Base-by-base conservation (phyloP, 1,140 invertebrate genomes). In the Drosophila hydei region DNA sequence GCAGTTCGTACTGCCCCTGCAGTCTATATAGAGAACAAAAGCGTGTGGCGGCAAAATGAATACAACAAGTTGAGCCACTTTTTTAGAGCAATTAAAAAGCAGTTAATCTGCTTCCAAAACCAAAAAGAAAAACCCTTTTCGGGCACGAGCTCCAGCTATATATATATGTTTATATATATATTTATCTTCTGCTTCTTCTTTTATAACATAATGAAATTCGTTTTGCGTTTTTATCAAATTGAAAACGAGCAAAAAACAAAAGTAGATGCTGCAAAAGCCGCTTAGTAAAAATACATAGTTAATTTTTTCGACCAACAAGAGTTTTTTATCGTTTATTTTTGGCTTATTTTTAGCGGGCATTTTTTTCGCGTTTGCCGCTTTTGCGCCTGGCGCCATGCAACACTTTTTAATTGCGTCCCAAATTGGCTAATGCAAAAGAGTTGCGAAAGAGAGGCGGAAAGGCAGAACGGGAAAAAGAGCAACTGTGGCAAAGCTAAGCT, bases 331-430 rank as follows among this genome's bases (percentile, higher is more conserved):
- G 27, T 25, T 21, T 8, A 7, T 27, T 40, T 27, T 14, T 11
- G 11, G 25, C n/a, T 16, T 40, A n/a, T 40, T 40, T 40, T 40
- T 40, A 40, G 38, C 38, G 5, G 38, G 2, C 25, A 8, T 30
- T 38, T 65, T 62, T 55, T 77, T 59, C 56, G 54, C 30, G 51
- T 33, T 38, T 27, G 30, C 19, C 30, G 25, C 21, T 27, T 58
- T 45, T 68, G 21, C 61, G 63, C 67, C 65, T 43, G 47, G 56
- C 19, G 55, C 64, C 58, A 75, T 73, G 76, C 76, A 74, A 78
- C 76, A 69, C 58, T 77, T 74, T 81, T 77, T 81, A 81, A 81
- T 81, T 81, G 75, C 77, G 30, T 30, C 12, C 58, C 72, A 54
- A 78, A 76, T 56, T 59, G 59, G 55, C 16, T 21, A 42, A 61